phyloP scores from a whole-genome alignment of 2,888 invertebrate genomes.

The Amphipyra tragopoginis region DNA sequence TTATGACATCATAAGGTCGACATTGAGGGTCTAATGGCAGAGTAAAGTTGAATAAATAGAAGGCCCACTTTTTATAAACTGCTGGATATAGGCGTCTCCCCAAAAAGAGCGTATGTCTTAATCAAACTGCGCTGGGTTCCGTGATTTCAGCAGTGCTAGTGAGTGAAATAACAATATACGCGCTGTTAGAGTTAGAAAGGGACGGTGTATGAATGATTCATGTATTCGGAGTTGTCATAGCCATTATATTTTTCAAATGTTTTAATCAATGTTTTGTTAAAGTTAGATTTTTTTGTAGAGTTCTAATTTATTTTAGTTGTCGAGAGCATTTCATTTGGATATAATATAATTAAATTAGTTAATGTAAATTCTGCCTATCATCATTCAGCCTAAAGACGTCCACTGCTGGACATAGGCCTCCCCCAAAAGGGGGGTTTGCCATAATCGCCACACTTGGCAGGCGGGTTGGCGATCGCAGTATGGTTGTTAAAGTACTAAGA shows the following conservation, averaged over 20 bases:
- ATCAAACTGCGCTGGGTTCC: no score
- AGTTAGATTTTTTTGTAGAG: slow-evolving; percentile 30
- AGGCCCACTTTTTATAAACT: slow-evolving; percentile 4
- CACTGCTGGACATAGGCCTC: no score
- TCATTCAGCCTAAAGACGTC: no score
- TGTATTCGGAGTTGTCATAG: slow-evolving; percentile 65
- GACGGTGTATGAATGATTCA: slow-evolving; percentile 71
- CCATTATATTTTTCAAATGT: slow-evolving; percentile 56
- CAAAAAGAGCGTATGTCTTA: no score
- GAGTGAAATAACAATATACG: slow-evolving; percentile 26
- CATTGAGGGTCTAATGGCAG: slow-evolving; percentile 10
- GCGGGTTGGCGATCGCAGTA: no score
- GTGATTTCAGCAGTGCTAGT: no score
- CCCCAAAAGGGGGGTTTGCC: no score
- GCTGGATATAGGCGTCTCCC: no score
- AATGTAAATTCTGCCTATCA: no score
- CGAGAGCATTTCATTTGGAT: background rate
- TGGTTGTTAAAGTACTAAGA: no score
- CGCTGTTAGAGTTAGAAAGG: slow-evolving; percentile 46
- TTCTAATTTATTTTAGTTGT: background rate
- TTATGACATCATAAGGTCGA: slow-evolving; percentile 36
- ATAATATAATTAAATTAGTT: no score
- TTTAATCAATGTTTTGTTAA: slow-evolving; percentile 63
- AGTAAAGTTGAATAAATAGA: slow-evolving; percentile 9
- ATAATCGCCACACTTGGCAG: no score